Evolutionary conservation across 2,888 invertebrate species (phyloP).

Genomic region (Coelinius sp.): DNA sequence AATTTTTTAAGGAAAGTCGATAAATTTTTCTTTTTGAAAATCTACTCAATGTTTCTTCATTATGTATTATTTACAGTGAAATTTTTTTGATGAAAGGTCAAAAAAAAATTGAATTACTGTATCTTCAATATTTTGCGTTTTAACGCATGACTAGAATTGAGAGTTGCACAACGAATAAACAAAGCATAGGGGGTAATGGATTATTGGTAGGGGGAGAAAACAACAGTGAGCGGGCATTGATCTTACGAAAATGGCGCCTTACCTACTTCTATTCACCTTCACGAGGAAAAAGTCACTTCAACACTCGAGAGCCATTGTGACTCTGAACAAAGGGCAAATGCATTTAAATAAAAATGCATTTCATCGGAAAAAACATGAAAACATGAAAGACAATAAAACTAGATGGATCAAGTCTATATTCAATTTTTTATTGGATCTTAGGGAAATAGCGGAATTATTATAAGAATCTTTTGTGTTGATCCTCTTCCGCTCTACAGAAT

Average conservation of each 20-base stretch:
- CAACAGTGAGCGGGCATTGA: slow-evolving; percentile 9
- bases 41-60: not conserved
- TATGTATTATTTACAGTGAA: not conserved
- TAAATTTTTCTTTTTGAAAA: not conserved
- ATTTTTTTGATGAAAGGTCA: slow-evolving; percentile 33
- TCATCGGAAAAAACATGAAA: too few relatives aligned
- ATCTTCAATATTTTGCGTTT: not conserved
- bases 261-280: not conserved
- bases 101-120: not conserved
- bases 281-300: not conserved
- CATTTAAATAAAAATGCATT: not conserved
- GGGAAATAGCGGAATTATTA: too few relatives aligned
- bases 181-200: too few relatives aligned
- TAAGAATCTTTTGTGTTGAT: too few relatives aligned
- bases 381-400: too few relatives aligned
- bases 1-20: not conserved
- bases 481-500: too few relatives aligned
- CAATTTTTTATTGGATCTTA: too few relatives aligned
- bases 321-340: not conserved
- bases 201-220: not conserved
- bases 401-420: too few relatives aligned
- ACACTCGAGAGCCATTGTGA: not conserved
- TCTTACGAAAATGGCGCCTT: slow-evolving; percentile 6
- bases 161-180: slow-evolving; percentile 17
- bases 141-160: slow-evolving; percentile 29